Evolutionary conservation across 2,888 invertebrate genomes (phyloP).

Genomic region (Petrophora chlorosata): DNA sequence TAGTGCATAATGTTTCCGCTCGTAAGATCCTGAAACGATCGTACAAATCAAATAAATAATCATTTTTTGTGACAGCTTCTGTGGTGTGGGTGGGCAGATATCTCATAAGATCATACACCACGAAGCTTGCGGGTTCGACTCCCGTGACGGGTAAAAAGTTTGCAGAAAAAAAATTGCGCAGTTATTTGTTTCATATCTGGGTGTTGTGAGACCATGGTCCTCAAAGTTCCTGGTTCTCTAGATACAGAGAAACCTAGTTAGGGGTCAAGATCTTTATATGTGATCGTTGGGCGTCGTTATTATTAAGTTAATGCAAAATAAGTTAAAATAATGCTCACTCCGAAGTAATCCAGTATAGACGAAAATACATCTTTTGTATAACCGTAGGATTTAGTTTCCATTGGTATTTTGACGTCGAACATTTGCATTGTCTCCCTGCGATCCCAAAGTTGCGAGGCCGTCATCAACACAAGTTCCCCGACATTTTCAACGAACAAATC

Average conservation of each 20-base stretch:
- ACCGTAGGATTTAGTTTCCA: slow-evolving; percentile 59
- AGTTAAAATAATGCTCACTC: slow-evolving; percentile 59
- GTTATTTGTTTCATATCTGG: too few relatives aligned
- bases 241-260: too few relatives aligned
- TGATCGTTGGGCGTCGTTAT: too few relatives aligned
- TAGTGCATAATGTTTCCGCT: slow-evolving; percentile 63
- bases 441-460: slow-evolving; percentile 65
- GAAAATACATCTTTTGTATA: slow-evolving; percentile 65
- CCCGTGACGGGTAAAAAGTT: too few relatives aligned
- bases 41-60: background rate
- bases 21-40: slow-evolving; percentile 57
- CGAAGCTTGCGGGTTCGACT: too few relatives aligned
- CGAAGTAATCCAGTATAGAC: slow-evolving; percentile 71
- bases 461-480: slow-evolving; percentile 60
- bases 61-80: background rate
- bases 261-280: too few relatives aligned
- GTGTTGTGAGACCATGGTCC: too few relatives aligned
- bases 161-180: too few relatives aligned
- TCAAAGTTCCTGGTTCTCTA: too few relatives aligned
- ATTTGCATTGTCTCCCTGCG: slow-evolving; percentile 52
- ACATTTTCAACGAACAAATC: slow-evolving; percentile 70
- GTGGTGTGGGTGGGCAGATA: too few relatives aligned
- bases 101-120: too few relatives aligned
- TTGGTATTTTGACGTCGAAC: slow-evolving; percentile 55
- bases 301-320: too few relatives aligned